Evolutionary conservation across 2,113 vertebrate genomes (phyloP).

Genomic region (Protomyctophum bolini): DNA sequence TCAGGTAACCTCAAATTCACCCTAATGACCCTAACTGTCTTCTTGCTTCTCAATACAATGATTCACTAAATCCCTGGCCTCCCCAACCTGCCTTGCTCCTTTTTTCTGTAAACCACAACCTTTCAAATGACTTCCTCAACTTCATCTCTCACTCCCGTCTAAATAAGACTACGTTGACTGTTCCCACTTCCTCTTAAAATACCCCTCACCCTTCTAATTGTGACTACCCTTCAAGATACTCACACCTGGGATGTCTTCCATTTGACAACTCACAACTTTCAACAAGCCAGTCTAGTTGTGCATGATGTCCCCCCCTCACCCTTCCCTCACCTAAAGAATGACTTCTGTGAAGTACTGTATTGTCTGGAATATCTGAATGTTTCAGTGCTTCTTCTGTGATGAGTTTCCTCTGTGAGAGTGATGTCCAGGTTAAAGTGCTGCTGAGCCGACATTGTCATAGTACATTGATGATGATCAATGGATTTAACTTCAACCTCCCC

Average conservation of each 20-base stretch:
- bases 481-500: background rate
- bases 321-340: slow-evolving; percentile 55
- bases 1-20: slow-evolving; percentile 73
- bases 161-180: slow-evolving; percentile 60
- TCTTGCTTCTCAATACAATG: slow-evolving; percentile 59
- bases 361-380: slow-evolving; percentile 41
- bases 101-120: slow-evolving; percentile 58
- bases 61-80: slow-evolving; percentile 69
- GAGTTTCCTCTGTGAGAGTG: slow-evolving; percentile 23
- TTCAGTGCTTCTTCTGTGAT: slow-evolving; percentile 31
- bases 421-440: slow-evolving; percentile 1
- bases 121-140: slow-evolving; percentile 51
- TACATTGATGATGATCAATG: background rate
- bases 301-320: slow-evolving; percentile 55
- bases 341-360: slow-evolving; percentile 77
- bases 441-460: background rate
- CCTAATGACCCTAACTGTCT: slow-evolving; percentile 63
- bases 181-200: slow-evolving; percentile 48
- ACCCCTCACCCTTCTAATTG: slow-evolving; percentile 44
- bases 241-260: slow-evolving; percentile 51
- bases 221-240: slow-evolving; percentile 52
- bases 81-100: slow-evolving; percentile 59
- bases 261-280: slow-evolving; percentile 51
- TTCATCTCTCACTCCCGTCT: slow-evolving; percentile 50
- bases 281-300: slow-evolving; percentile 49